Evolutionary conservation across 2,113 vertebrate genomes (phyloP).

Genomic region (Pluvialis apricaria): DNA sequence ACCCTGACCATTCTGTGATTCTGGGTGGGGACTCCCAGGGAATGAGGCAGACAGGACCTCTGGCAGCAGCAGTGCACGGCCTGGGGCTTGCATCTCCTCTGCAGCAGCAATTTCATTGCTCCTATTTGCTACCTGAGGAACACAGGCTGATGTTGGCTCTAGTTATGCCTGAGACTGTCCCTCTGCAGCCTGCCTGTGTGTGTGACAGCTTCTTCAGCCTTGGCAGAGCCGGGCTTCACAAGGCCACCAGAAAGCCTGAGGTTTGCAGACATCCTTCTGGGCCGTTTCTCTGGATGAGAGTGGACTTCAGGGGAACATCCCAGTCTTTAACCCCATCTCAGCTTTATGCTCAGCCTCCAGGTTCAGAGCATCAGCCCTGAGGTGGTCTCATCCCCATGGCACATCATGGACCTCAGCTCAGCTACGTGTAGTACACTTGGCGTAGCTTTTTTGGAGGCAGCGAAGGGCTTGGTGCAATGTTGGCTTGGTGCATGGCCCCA

Average conservation of each 20-base stretch:
- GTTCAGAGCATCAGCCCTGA: neutral
- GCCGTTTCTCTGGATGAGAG: no score
- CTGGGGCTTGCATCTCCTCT: neutral
- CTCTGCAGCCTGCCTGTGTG: neutral
- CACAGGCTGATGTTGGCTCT: neutral
- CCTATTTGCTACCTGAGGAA: neutral
- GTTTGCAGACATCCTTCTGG: neutral
- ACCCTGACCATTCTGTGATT: no score
- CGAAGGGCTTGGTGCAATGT: fast-evolving
- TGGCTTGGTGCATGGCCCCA: neutral
- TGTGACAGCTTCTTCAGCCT: neutral
- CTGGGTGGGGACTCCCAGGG: neutral
- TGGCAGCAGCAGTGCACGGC: neutral
- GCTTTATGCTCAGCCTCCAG: neutral
- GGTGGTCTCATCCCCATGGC: neutral
- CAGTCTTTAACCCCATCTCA: neutral
- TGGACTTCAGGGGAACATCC: neutral
- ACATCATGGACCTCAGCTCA: neutral
- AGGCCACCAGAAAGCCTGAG: neutral
- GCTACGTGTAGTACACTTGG: fast-evolving
- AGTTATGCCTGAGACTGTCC: neutral
- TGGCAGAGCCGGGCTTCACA: neutral
- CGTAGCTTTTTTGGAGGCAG: neutral
- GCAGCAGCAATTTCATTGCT: fast-evolving
- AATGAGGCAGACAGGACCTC: neutral